Conservation (phyloP, 1,140 invertebrate genomes). For the Drosophila teissieri region DNA sequence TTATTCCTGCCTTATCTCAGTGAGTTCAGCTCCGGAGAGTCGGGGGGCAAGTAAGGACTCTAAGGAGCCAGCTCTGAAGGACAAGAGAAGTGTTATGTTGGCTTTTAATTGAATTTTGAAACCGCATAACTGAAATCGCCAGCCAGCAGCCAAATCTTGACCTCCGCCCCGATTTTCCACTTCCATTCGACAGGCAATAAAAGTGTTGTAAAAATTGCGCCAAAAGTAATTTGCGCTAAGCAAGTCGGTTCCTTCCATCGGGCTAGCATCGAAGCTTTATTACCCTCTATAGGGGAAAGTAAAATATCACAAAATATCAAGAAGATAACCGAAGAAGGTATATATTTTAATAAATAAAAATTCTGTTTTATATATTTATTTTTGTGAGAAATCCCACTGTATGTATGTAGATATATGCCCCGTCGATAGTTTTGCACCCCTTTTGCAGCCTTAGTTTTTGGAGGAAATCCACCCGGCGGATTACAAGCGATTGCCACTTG, state of each 20-base stretch:
- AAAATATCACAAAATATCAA: background rate
- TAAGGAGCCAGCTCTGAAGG: constrained; percentile 14
- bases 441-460: constrained; percentile 22
- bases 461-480: constrained; percentile 35
- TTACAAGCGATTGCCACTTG: constrained; percentile 72
- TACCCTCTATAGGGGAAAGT: background rate
- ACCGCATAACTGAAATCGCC: constrained; percentile 80
- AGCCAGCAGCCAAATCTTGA: constrained; percentile 73
- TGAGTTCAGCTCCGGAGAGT: constrained; percentile 31
- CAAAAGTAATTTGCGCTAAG: constrained; percentile 66
- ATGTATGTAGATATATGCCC: background rate
- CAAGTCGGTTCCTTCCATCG: background rate
- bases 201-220: constrained; percentile 72
- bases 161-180: constrained; percentile 27
- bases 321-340: too few relatives aligned
- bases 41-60: too few relatives aligned
- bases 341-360: too few relatives aligned
- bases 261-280: background rate
- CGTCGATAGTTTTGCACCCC: constrained; percentile 11
- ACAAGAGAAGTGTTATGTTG: constrained; percentile 72
- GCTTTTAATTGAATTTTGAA: constrained; percentile 81
- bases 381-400: too few relatives aligned
- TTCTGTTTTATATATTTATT: background rate
- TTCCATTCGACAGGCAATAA: constrained; percentile 76
- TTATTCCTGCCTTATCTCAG: constrained; percentile 35